Evolutionary conservation across 2,113 vertebrate genomes (phyloP), one percentile per base, ranked within the genome.

Genomic region (Corydoras sp.): DNA sequence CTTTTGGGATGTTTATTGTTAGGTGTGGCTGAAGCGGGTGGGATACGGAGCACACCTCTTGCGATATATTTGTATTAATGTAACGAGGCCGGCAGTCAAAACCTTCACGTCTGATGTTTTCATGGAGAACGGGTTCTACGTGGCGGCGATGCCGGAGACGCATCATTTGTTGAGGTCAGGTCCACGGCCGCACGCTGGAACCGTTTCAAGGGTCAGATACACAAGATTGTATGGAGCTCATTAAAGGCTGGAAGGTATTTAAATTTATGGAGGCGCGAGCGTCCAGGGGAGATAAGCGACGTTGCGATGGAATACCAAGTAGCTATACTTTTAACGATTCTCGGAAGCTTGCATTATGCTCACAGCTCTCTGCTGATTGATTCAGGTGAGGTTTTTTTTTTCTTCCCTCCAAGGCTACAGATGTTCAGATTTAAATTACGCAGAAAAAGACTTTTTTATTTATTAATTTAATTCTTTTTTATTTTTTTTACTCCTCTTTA

Each of bases 231-330:
- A 71, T 71, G 35, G 66, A 65, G 10, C 71, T 74, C 61, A 72
- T 78, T 72, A 67, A 65, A 62, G 69, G 10, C 51, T 6, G 4
- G 51, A 70, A 71, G 60, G 31, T 74, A 76, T 81, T 76, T 43
- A 72, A 69, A 76, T 76, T 55, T 74, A 74, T 76, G 68, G 75
- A 66, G 49, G 60, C 53, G 13, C 65, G n/a, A 69, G 69, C 14
- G 61, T 75, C 65, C 64, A 75, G 61, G 43, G 72, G 65, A 76
- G 74, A 61, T 76, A 65, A 73, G 69, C 18, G 49, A 62, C 58
- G 63, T 48, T 65, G 43, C 48, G n/a, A 31, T 49, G 6, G 73
- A 62, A 73, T 75, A 74, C 5, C 55, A 68, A 74, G 73, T 60
- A 69, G 65, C 64, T 10, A 55, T 4, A 62, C 32, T 56, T 49